These are phyloP conservation scores for Enoplosus armatus DNA, from an alignment of 2,797 vertebrate species.

Conservation along the genomic window DNA sequence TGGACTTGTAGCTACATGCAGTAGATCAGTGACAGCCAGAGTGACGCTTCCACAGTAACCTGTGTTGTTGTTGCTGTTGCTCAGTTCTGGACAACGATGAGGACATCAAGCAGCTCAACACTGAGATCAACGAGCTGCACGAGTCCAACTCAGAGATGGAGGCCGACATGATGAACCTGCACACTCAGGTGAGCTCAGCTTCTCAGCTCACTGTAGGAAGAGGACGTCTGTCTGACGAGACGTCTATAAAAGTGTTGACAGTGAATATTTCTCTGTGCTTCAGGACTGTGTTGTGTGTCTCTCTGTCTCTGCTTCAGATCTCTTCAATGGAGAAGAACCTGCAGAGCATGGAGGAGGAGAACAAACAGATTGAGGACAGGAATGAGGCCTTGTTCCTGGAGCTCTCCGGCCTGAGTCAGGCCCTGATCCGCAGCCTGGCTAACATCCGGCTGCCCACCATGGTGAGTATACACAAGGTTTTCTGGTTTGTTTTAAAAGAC, in stretches of 20 bases:
- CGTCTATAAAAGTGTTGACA: neutral
- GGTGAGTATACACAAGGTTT: constrained; percentile 81
- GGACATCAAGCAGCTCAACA: constrained; percentile 98
- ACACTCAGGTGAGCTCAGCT: constrained; percentile 91
- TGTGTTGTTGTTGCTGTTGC: constrained; percentile 4
- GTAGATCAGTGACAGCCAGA: neutral
- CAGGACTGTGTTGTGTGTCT: neutral
- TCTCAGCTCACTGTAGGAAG: neutral
- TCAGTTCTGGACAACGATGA: constrained; percentile 97
- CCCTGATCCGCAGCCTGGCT: constrained; percentile 95
- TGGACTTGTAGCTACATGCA: too few species aligned
- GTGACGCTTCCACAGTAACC: neutral
- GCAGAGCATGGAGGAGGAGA: constrained; percentile 97
- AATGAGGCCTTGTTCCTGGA: constrained; percentile 97
- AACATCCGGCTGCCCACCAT: constrained; percentile 97
- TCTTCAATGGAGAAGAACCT: constrained; percentile 98
- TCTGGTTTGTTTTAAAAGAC: neutral
- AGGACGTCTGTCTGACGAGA: too few species aligned
- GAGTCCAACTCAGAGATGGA: constrained; percentile 99
- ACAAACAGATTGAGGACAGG: constrained; percentile 97
- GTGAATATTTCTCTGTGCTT: neutral
- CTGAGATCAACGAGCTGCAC: constrained; percentile 95
- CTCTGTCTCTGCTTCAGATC: constrained; percentile 87
- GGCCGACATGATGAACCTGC: constrained; percentile 95
- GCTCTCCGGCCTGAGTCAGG: constrained; percentile 96